These are phyloP conservation scores for Callorhinus ursinus DNA, from an alignment of 2,113 vertebrate genomes.

Conservation along the genomic window DNA sequence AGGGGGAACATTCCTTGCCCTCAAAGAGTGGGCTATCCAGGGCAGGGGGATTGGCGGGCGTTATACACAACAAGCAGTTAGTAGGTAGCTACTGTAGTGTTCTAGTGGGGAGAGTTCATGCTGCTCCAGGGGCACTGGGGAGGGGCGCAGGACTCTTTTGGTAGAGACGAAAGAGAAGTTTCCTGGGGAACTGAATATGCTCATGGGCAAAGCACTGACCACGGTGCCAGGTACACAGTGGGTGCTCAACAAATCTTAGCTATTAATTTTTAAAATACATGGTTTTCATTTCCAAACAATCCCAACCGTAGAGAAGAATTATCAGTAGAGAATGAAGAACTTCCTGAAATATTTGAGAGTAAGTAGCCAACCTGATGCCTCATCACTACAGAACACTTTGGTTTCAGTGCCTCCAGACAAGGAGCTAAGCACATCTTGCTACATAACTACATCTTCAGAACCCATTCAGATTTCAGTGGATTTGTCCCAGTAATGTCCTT, in stretches of 20 bases:
- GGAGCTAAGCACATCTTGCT: not conserved
- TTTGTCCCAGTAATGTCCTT: not conserved
- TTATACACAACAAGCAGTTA: no score
- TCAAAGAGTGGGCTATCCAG: not conserved
- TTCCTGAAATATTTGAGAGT: not conserved
- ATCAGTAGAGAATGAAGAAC: not conserved
- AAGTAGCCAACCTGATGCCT: not conserved
- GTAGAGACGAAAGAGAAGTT: not conserved
- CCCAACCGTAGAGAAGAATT: not conserved
- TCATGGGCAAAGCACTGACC: not conserved
- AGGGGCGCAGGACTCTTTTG: fast-evolving
- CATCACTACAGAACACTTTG: not conserved
- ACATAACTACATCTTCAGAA: not conserved
- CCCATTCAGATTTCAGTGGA: not conserved
- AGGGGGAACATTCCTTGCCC: not conserved
- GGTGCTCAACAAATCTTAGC: not conserved
- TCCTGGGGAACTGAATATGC: not conserved
- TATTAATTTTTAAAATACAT: not conserved
- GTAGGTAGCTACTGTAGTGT: no score
- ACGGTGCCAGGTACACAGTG: not conserved
- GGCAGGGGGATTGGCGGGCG: not conserved
- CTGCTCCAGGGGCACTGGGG: no score
- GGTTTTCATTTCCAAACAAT: not conserved
- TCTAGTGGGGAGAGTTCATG: not conserved
- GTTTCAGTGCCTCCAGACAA: not conserved